Percentiles rank a stretch among this genome's conserved stretches.
phyloP scores from a whole-genome alignment of 2,888 invertebrate species.

The Torymus texanus region DNA sequence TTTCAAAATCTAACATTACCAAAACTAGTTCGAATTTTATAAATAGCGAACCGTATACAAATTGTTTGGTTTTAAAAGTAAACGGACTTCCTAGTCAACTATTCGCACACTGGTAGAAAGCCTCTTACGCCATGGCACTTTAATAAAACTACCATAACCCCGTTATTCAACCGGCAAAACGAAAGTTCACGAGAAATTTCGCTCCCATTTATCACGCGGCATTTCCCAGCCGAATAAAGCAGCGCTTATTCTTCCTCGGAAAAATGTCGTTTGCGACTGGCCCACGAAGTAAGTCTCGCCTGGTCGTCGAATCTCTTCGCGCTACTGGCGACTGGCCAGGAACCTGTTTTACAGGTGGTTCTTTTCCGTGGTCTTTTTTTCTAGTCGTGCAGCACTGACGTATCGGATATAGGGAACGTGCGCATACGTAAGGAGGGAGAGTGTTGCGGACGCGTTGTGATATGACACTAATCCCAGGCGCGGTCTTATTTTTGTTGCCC shows the following conservation, averaged over 20 bases:
- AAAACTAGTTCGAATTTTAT: too few relatives aligned
- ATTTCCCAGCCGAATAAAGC: constrained; percentile 21
- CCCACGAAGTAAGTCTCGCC: constrained; percentile 8
- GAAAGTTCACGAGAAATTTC: constrained; percentile 17
- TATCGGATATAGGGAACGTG: background rate
- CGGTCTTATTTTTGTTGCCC: too few relatives aligned
- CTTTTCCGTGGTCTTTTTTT: constrained; percentile 12
- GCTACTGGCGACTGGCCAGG: constrained; percentile 39
- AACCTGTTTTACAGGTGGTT: constrained; percentile 50
- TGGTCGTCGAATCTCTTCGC: constrained; percentile 8
- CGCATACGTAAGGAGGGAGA: too few relatives aligned
- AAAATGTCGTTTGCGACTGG: constrained; percentile 30
- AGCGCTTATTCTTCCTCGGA: constrained; percentile 1
- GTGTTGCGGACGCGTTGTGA: too few relatives aligned
- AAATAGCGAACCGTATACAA: too few relatives aligned
- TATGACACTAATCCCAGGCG: too few relatives aligned
- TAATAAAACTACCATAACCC: too few relatives aligned
- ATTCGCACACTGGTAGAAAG: too few relatives aligned
- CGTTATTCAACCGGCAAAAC: background rate
- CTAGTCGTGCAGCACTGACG: background rate
- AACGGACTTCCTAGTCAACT: too few relatives aligned
- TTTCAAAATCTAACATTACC: too few relatives aligned
- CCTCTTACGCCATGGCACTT: too few relatives aligned
- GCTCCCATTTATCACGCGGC: constrained; percentile 20
- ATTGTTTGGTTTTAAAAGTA: too few relatives aligned